Base-by-base conservation (phyloP, 2,888 invertebrate genomes). In the Oithona nana region DNA sequence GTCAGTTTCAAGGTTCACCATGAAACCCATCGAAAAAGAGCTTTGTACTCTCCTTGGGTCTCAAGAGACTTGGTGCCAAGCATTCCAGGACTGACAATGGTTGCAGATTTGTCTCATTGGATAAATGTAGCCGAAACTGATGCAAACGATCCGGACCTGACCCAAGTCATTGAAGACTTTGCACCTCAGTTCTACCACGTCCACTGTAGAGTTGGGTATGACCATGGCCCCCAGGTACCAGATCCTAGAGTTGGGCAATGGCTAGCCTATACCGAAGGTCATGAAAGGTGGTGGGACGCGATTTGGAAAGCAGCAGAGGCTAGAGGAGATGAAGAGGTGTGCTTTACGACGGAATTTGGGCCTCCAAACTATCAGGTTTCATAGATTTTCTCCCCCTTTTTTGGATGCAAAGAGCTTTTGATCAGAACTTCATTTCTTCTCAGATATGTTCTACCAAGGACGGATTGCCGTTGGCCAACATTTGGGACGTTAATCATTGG, bases 401-500 rank as follows among this genome's bases (percentile, higher is more conserved):
- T n/a, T 48, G 11, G 48, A 48, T 16, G 13, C 48, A 11, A 48
- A 48, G 16, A 48, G 13, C 16, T 13, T 16, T 48, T 11, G 48
- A 16, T 48, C 16, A 48, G 48, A 48, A 16, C 13, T 48, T n/a
- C n/a, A n/a, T n/a, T n/a, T n/a, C n/a, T n/a, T n/a, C n/a, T n/a
- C n/a, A 56, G 56, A n/a, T 59, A 13, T 59, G 59, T 39, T 22
- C 31, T 4, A 39, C 59, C 16, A 4, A 39, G 3, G 48, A 39
- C 3, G 24, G 26, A 59, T 22, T 16, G 16, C 59, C 59, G 1
- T 26, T 59, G 8, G 39, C 48, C 20, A 22, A 22, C 24, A 59
- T 59, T 24, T 59, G 59, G 59, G 59, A 59, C 49, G 49, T 59
- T 11, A 59, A 59, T 39, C 59, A 59, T 26, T 59, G 59, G 59